phyloP scores from a whole-genome alignment of 2,797 vertebrate genomes.

The Falco rusticolus region DNA sequence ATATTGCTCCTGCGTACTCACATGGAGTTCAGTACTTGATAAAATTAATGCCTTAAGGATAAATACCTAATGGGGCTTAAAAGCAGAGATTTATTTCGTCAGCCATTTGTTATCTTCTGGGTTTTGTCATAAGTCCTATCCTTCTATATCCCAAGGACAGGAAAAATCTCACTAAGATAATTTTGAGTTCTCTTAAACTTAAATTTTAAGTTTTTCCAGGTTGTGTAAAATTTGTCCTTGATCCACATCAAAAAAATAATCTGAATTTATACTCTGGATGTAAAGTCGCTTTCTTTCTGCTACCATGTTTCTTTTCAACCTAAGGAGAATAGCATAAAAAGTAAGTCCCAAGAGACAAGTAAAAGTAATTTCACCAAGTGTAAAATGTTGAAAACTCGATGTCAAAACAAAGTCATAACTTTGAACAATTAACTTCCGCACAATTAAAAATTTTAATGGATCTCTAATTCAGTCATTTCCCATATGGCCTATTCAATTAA shows the following conservation, averaged over 20 bases:
- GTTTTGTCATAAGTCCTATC: neutral
- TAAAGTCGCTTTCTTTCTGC: neutral
- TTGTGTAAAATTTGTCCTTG: neutral
- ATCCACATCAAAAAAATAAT: neutral
- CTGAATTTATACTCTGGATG: neutral
- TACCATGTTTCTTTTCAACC: neutral
- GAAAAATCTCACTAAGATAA: neutral
- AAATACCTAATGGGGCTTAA: rapidly evolving
- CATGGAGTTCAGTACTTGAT: neutral
- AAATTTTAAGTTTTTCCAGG: neutral
- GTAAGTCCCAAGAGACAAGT: neutral
- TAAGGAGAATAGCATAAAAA: neutral
- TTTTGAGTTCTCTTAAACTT: neutral
- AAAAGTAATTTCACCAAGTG: neutral
- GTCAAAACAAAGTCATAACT: neutral
- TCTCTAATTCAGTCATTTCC: constrained; percentile 32
- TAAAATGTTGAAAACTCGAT: neutral
- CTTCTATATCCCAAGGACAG: neutral
- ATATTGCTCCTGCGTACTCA: neutral
- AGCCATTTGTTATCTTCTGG: neutral
- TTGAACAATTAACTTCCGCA: neutral
- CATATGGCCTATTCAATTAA: constrained; percentile 31
- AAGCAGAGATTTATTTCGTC: neutral
- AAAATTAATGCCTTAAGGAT: neutral
- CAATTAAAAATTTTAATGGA: constrained; percentile 33